Base-by-base conservation (phyloP, 2,888 invertebrate species). In the Lasioglossum vierecki region DNA sequence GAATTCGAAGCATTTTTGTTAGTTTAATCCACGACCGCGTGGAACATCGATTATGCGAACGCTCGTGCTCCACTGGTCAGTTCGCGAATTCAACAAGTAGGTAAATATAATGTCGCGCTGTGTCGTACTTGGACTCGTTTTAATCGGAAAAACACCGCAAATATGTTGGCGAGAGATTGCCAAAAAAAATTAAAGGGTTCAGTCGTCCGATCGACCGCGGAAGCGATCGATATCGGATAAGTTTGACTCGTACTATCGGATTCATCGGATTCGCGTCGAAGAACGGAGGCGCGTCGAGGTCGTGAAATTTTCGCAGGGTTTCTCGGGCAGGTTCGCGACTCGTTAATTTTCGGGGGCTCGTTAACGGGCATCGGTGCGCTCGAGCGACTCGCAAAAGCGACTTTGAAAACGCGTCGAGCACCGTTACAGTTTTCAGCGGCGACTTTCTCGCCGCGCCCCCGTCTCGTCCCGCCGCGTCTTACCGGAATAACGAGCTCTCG, bases 401-500 rank as follows among this genome's bases (percentile, higher is more conserved):
- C 75, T 49, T 53, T 75, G 49, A 49, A 35, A 46, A 72, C 41
- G 22, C 57, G 57, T 44, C 41, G 72, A 72, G 72, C 68, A 68
- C 68, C 68, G 68, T 68, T 68, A 68, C 68, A 68, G 68, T 81
- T 76, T 73, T 57, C 75, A n/a, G 4, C 41, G 72, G 22, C 44
- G 79, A 11, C 46, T 73, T 41, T 72, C 15, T 68, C 39, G 68
- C 66, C 35, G 18, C 18, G 18, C 35, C 35, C 66, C 35, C 13
- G 44, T 13, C 11, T 3, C 35, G 8, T 8, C 22, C 13, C 35
- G 18, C 22, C 35, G 4, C 11, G 30, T 11, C 35, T 82, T 74
- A 46, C 18, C 9, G n/a, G 49, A 49, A 46, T 60, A 80, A 82
- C n/a, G 57, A 80, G 57, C 82, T 53, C 82, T 53, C 22, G 35